A percentile compares a stretch with the other conserved stretches of the same genome.
Evolutionary conservation across 2,113 vertebrate genomes (phyloP).

Genomic region (Alexandromys fortis): DNA sequence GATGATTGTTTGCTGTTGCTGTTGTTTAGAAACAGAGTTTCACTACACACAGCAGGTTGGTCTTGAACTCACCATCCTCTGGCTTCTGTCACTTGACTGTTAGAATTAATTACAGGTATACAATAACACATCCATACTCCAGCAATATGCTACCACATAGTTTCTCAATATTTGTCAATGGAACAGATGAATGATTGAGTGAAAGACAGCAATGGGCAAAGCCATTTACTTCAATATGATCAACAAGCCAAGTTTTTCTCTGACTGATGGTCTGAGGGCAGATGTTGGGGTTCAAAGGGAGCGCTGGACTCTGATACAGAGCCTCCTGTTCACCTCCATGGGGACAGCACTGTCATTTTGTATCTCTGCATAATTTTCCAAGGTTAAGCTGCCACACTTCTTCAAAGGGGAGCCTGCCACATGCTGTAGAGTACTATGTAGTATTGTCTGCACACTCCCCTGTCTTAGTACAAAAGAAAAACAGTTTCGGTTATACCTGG

Average conservation of each 20-base stretch:
- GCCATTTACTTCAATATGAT: not conserved
- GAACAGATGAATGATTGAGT: not conserved
- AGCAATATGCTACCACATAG: not conserved
- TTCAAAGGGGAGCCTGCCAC: constrained; percentile 25
- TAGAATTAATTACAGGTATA: not conserved
- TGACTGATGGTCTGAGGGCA: not conserved
- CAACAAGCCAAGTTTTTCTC: not conserved
- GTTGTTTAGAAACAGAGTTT: not conserved
- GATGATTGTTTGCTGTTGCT: accelerated
- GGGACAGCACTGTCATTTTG: not conserved
- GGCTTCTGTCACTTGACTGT: not conserved
- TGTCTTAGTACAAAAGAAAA: constrained; percentile 4
- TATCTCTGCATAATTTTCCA: constrained; percentile 20
- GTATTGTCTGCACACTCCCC: not conserved
- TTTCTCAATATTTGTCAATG: not conserved
- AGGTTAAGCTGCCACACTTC: not conserved
- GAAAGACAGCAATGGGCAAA: not conserved
- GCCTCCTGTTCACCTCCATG: not conserved
- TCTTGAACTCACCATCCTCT: not conserved
- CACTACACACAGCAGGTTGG: not conserved
- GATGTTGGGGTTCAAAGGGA: not conserved
- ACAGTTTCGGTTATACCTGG: not conserved
- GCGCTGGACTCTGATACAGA: not conserved
- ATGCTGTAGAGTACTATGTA: not conserved
- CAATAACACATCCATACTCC: not conserved